These are phyloP conservation scores for Cryptops parisi DNA, from an alignment of 2,888 invertebrate genomes.

Conservation along the genomic window DNA sequence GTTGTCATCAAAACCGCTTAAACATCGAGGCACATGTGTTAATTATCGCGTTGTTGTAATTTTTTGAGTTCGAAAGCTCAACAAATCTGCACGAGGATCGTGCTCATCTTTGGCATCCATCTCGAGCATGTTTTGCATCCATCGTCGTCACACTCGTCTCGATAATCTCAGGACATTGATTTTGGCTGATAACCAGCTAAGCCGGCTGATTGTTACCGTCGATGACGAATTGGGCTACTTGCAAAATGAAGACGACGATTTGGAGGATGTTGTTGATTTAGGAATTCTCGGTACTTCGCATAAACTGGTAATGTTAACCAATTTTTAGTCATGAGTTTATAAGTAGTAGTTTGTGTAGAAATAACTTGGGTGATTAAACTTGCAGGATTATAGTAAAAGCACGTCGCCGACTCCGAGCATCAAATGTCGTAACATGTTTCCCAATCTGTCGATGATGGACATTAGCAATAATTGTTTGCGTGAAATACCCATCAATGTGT, in stretches of 20 bases:
- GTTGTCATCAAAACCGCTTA: too few species aligned
- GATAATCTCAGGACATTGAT: conserved; percentile 68
- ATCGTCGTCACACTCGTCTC: conserved; percentile 65
- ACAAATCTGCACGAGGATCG: conserved; percentile 12
- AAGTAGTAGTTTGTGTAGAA: too few species aligned
- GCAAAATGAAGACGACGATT: conserved; percentile 17
- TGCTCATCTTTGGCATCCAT: conserved; percentile 16
- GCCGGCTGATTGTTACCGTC: conserved; percentile 40
- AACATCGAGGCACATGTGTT: too few species aligned
- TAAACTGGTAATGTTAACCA: too few species aligned
- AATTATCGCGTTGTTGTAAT: not conserved
- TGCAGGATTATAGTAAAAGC: too few species aligned
- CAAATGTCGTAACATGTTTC: conserved; percentile 60
- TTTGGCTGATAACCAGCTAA: conserved; percentile 70
- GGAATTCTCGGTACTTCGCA: too few species aligned
- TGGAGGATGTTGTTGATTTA: conserved; percentile 20
- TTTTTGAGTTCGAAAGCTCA: conserved; percentile 14
- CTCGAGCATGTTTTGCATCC: conserved; percentile 43
- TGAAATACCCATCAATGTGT: conserved; percentile 65
- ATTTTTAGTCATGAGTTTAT: too few species aligned
- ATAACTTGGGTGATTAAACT: too few species aligned
- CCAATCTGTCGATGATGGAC: conserved; percentile 87
- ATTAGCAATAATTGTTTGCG: conserved; percentile 72
- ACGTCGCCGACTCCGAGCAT: conserved; percentile 13
- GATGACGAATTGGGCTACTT: conserved; percentile 13